Evolutionary conservation across 2,888 invertebrate species (phyloP), one percentile per base, ranked within the genome.

Genomic region (Selenia dentaria): DNA sequence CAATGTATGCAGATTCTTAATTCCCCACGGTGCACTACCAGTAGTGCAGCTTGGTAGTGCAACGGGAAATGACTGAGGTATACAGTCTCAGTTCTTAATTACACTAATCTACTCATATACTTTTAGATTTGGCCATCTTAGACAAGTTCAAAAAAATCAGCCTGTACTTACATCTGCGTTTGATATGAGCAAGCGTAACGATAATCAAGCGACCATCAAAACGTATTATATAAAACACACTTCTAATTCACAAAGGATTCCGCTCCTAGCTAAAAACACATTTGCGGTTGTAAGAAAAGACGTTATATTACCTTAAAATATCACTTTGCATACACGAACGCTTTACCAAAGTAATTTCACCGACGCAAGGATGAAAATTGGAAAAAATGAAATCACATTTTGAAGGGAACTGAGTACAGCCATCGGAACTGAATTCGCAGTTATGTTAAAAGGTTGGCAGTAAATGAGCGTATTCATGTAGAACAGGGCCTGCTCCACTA

Each of bases 371-470:
- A 38, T 37, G 41, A 54, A 54, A 57, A 54, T 57, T 52, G 50
- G 50, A 52, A 54, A 57, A 57, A 57, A 54, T 54, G 37, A 47
- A 57, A 57, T 54, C 49, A 41, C 56, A 52, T 44, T 57, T 51
- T 54, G 51, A 51, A 39, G 39, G 24, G 40, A 54, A 51, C 48
- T 39, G 49, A 49, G 49, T 14, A 18, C 12, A 37, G 50, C 35
- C 45, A 48, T 45, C 42, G 57, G 49, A 45, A 41, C 49, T 41
- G 32, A 48, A 49, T 39, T 45, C 41, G 38, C 38, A 33, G 47
- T 48, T 41, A 39, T 41, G 42, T 25, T 39, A 51, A 49, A 46
- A 33, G 33, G 28, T 6, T 47, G 41, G 13, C 32, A 10, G 16
- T 37, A 41, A 50, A 44, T 43, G 35, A 46, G 48, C 37, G 41